Conservation (phyloP, 2,113 vertebrate species). For the Thryonomys swinderianus region DNA sequence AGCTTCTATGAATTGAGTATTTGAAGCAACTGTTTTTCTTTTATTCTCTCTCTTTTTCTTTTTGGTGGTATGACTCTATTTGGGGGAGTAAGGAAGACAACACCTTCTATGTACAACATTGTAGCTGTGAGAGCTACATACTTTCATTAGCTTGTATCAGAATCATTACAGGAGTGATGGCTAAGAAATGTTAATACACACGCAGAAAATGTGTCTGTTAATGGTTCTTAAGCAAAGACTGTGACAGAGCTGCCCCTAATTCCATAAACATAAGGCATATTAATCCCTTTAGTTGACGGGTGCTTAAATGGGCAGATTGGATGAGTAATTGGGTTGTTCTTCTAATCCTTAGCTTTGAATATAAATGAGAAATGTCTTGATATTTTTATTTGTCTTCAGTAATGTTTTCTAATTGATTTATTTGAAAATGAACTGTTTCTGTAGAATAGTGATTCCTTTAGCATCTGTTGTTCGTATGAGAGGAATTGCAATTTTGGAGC, state of each 20-base stretch:
- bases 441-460: slow-evolving; percentile 65
- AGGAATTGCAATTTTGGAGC: slow-evolving; percentile 7
- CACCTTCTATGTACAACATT: slow-evolving; percentile 4
- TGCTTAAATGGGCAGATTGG: slow-evolving; percentile 85
- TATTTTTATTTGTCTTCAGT: slow-evolving; percentile 82
- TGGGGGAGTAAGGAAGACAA: not conserved
- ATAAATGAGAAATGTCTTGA: slow-evolving; percentile 81
- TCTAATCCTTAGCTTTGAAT: slow-evolving; percentile 85
- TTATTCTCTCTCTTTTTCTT: not conserved
- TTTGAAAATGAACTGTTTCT: slow-evolving; percentile 78
- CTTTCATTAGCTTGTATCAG: slow-evolving; percentile 70
- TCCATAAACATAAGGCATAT: slow-evolving; percentile 81
- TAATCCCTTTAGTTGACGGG: slow-evolving; percentile 85
- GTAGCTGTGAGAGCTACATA: slow-evolving; percentile 69
- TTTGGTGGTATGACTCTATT: not conserved
- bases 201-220: slow-evolving; percentile 82
- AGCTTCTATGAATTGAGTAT: slow-evolving; percentile 74
- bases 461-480: slow-evolving; percentile 66
- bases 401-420: slow-evolving; percentile 85
- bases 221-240: slow-evolving; percentile 74
- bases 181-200: slow-evolving; percentile 82
- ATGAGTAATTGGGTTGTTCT: slow-evolving; percentile 85
- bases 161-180: slow-evolving; percentile 76
- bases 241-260: slow-evolving; percentile 79
- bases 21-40: slow-evolving; percentile 44